Base-by-base conservation (phyloP, 2,888 invertebrate genomes). In the Lasius fuliginosus region DNA sequence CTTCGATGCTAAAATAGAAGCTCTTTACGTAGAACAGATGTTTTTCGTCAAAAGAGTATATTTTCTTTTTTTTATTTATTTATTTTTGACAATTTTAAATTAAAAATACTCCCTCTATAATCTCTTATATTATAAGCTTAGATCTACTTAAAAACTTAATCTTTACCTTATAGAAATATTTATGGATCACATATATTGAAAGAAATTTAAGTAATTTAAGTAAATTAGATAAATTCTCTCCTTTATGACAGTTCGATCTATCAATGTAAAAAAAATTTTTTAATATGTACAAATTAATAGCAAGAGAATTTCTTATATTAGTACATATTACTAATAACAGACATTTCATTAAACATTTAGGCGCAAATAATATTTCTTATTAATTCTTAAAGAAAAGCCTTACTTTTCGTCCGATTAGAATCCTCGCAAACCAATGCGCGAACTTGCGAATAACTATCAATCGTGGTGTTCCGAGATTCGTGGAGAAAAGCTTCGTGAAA, bases 401-500 rank as follows among this genome's bases (percentile, higher is more conserved):
- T 87, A 84, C 73, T 86, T 84, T 82, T 83, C 71, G 68, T 64
- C 71, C 83, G 79, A 67, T 82, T 53, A 42, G 5, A 85, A 88
- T 74, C 71, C 64, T 86, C 77, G 64, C 82, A 79, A 88, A 83
- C 65, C 84, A 85, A 71, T 82, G 74, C 83, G 86, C 75, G 88
- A 89, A 89, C 85, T 86, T 82, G 84, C 84, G 85, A 23, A 87
- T 88, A 89, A 88, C 84, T 85, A 73, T 84, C 69, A 82, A 81
- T 33, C 84, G 60, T 30, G 71, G 67, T 83, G 82, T 83, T 82
- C 82, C 82, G 87, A 83, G 87, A 89, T 85, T 82, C 46, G 87
- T 84, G 86, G 84, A 73, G 87, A 86, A 89, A 88, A 90, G 85
- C 87, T 76, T 81, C 86, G 86, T 81, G 88, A 85, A 88, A 88